A percentile compares a stretch with the other conserved stretches of the same genome.
phyloP scores from a whole-genome alignment of 2,888 invertebrate genomes.

The Cheilosia variabilis region DNA sequence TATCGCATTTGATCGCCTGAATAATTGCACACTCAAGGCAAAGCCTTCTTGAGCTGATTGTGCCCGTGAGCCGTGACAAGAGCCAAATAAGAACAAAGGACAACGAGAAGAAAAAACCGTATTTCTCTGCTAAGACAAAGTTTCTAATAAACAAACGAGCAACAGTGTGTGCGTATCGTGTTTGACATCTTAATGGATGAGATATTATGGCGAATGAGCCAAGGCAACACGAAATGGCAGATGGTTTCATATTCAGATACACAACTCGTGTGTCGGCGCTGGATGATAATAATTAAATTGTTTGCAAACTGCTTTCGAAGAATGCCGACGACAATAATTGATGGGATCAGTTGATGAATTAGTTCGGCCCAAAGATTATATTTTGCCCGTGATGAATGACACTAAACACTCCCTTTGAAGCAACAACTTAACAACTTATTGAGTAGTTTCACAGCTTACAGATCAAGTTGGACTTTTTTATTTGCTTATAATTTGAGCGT shows the following conservation, averaged over 20 bases:
- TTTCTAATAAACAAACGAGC: constrained; percentile 20
- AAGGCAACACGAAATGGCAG: constrained; percentile 13
- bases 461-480: neutral
- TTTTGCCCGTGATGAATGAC: neutral
- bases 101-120: neutral
- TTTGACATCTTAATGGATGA: constrained; percentile 64
- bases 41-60: constrained; percentile 2
- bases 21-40: neutral
- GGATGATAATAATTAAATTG: constrained; percentile 50
- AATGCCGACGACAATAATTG: constrained; percentile 42
- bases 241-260: constrained; percentile 28
- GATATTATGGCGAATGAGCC: constrained; percentile 19
- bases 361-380: constrained; percentile 3
- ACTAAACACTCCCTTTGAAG: neutral
- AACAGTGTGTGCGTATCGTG: constrained; percentile 42
- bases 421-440: neutral
- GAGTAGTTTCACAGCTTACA: neutral
- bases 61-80: neutral
- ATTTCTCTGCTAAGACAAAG: constrained; percentile 6
- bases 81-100: neutral
- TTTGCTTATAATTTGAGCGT: neutral
- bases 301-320: constrained; percentile 38
- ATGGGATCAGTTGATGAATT: constrained; percentile 39
- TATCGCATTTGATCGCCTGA: neutral
- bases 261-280: constrained; percentile 15